Evolutionary conservation across 2,888 invertebrate species (phyloP), one percentile per base, ranked within the genome.

Genomic region (Drosophila aldrichi): DNA sequence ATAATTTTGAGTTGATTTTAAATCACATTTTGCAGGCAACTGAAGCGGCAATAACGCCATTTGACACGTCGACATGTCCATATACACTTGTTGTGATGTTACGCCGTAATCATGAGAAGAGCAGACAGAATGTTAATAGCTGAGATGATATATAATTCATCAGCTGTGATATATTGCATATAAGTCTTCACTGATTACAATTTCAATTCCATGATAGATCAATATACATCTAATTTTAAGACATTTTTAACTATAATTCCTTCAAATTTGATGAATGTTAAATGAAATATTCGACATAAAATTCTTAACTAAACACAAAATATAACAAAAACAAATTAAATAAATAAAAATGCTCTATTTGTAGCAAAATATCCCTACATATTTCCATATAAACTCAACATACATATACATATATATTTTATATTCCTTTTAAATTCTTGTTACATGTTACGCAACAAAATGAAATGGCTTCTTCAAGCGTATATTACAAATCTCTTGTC

Each of bases 1-100:
- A 54, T 58, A 59, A 58, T 32, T 59, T 54, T 22, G n/a, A 52
- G 40, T 44, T 34, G 46, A 46, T 52, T 58, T 52, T n/a, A 52
- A 68, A 65, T 58, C 65, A 68, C 32, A 52, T 48, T 52, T 58
- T 36, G 12, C n/a, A 29, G 18, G 41, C 6, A 9, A n/a, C 12
- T 12, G 20, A 12, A 40, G 40, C n/a, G 40, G 52, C 22, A 5
- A 4, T 16, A n/a, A n/a, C 1, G 6, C 0, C 6, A 10, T 16
- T 9, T 10, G 16, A 22, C 52, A 52, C 38, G 20, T n/a, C 52
- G 38, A 4, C 34, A 16, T n/a, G n/a, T 10, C 5, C n/a, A n/a
- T 25, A 54, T 40, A 40, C 54, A 12, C 54, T 54, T 3, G 7
- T 10, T 48, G 2, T n/a, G 6, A 1, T 25, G 29, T 8, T 8